Evolutionary conservation across 2,797 vertebrate species (phyloP).

Genomic region (Stomatorhinus walkeri): DNA sequence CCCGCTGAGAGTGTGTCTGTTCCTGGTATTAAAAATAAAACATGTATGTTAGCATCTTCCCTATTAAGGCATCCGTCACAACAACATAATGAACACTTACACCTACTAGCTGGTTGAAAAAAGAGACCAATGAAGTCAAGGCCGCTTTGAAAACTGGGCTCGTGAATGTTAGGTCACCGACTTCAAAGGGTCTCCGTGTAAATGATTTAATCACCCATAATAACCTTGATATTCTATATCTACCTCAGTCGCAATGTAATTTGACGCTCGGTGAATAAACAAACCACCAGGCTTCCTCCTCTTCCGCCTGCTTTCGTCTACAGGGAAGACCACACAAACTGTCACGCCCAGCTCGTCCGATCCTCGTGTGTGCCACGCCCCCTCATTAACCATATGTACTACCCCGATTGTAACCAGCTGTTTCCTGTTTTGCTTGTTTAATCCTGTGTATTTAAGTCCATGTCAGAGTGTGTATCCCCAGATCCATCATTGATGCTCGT

Average conservation of each 20-base stretch:
- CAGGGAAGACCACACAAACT: neutral
- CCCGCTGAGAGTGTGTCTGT: neutral
- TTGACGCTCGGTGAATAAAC: neutral
- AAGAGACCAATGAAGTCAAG: neutral
- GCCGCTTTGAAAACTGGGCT: neutral
- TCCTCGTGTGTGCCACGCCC: no score
- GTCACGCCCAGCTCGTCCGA: neutral
- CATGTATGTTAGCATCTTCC: neutral
- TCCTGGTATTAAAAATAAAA: neutral
- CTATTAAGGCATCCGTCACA: neutral
- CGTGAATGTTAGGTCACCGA: neutral
- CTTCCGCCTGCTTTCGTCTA: neutral
- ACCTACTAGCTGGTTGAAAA: neutral
- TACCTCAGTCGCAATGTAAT: neutral
- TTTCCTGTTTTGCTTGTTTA: no score
- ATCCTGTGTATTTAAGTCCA: no score
- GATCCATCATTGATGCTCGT: no score
- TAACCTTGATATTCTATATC: slow-evolving; percentile 4
- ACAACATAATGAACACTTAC: neutral
- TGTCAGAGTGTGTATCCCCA: no score
- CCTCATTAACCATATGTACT: no score
- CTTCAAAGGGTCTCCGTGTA: neutral
- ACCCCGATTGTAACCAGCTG: no score
- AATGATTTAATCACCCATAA: neutral
- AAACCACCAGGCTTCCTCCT: neutral